Percentiles rank a stretch among this genome's conserved stretches.
Conservation (phyloP, 2,888 invertebrate genomes). For the Archaeoteleia sp. region DNA sequence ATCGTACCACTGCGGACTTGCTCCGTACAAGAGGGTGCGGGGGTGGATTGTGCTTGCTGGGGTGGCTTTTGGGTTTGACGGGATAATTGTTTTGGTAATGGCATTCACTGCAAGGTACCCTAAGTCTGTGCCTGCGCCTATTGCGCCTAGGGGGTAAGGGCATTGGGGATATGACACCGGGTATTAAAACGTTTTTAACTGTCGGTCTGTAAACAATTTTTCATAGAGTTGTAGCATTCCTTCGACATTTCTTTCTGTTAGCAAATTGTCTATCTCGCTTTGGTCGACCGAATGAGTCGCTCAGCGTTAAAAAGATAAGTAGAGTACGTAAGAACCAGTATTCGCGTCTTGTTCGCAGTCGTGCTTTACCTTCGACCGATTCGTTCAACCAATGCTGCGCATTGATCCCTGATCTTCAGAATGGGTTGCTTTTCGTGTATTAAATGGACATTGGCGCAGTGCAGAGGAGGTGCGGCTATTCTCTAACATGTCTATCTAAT, state of each 20-base stretch:
- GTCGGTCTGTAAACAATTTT: slow-evolving; percentile 75
- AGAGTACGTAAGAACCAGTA: slow-evolving; percentile 9
- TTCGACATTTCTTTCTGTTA: slow-evolving; percentile 51
- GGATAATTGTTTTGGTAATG: slow-evolving; percentile 69
- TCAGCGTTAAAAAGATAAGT: not conserved
- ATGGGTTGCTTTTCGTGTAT: slow-evolving; percentile 65
- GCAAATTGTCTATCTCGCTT: slow-evolving; percentile 59
- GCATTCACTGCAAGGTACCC: slow-evolving; percentile 74
- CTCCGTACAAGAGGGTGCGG: slow-evolving; percentile 73
- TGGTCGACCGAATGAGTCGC: slow-evolving; percentile 55
- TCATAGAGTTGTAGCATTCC: slow-evolving; percentile 65
- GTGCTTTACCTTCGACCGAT: slow-evolving; percentile 43
- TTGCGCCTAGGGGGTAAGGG: slow-evolving; percentile 73
- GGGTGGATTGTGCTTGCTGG: slow-evolving; percentile 62
- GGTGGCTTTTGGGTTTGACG: slow-evolving; percentile 65
- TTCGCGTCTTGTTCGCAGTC: slow-evolving; percentile 10
- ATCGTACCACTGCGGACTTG: slow-evolving; percentile 75
- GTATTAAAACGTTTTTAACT: slow-evolving; percentile 75
- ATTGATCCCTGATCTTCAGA: slow-evolving; percentile 66
- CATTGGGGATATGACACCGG: slow-evolving; percentile 74
- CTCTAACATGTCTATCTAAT: slow-evolving; percentile 54
- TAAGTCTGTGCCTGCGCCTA: slow-evolving; percentile 75
- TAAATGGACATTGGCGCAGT: slow-evolving; percentile 74
- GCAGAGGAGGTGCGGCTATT: slow-evolving; percentile 66
- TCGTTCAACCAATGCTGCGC: slow-evolving; percentile 67